These are phyloP conservation scores for Amiota communis DNA, from an alignment of 2,888 invertebrate genomes.

Conservation along the genomic window DNA sequence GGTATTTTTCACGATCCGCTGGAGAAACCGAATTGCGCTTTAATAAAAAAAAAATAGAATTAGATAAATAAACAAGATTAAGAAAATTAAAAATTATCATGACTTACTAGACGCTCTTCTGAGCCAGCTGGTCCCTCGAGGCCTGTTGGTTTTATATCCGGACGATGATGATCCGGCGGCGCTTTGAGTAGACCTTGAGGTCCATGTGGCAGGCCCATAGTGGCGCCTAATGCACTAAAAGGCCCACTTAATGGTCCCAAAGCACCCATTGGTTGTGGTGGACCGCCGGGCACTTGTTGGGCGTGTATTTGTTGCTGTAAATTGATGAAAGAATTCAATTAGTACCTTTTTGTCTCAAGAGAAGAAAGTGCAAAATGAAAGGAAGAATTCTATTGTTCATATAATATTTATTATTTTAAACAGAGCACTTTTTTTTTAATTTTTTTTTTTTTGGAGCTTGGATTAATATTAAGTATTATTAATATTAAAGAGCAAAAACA, in stretches of 20 bases:
- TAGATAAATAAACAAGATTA: conserved; percentile 17
- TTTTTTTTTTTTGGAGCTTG: not conserved
- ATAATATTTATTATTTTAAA: not conserved
- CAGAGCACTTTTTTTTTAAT: not conserved
- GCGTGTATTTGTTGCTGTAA: conserved; percentile 92
- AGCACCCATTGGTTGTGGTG: conserved; percentile 74
- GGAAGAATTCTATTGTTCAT: not conserved
- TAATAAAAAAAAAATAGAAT: conserved; percentile 26
- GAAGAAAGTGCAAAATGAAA: not conserved
- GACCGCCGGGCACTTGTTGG: conserved; percentile 82
- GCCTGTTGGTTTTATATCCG: conserved; percentile 73
- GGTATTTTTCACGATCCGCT: conserved; percentile 86
- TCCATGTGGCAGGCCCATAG: conserved; percentile 73
- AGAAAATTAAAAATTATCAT: conserved; percentile 31
- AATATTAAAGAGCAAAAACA: not conserved
- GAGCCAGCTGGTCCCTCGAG: conserved; percentile 75
- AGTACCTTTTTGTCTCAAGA: not conserved
- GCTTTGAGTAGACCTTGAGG: conserved; percentile 73
- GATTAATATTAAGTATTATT: not conserved
- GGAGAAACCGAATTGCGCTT: conserved; percentile 88
- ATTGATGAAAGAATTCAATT: conserved; percentile 24
- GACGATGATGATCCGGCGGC: conserved; percentile 73
- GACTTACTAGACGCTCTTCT: conserved; percentile 77
- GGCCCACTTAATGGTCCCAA: conserved; percentile 73
- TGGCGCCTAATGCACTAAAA: conserved; percentile 72